phyloP scores from a whole-genome alignment of 2,113 vertebrate genomes.

The Xiphias gladius region DNA sequence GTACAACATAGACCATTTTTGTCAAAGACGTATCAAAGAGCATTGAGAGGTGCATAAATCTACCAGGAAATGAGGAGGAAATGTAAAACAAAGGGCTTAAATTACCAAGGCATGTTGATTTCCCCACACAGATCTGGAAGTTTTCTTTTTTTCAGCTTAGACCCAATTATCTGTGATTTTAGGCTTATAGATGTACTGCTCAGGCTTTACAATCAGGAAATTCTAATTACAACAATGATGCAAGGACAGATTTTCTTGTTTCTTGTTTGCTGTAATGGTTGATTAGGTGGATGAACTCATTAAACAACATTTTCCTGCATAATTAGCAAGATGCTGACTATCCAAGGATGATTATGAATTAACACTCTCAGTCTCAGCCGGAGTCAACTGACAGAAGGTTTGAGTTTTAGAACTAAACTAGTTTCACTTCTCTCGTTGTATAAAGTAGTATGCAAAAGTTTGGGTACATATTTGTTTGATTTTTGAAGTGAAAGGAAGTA shows the following conservation, averaged over 20 bases:
- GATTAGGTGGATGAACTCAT: constrained; percentile 60
- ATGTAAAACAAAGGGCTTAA: constrained; percentile 29
- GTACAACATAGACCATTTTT: neutral
- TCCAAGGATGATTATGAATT: constrained; percentile 40
- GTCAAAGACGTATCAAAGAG: neutral
- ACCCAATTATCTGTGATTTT: constrained; percentile 52
- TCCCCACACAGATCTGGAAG: constrained; percentile 12
- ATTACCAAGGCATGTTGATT: constrained; percentile 23
- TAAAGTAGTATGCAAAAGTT: neutral
- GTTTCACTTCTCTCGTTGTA: neutral
- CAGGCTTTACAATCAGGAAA: constrained; percentile 53
- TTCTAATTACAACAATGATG: constrained; percentile 58
- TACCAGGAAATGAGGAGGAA: constrained; percentile 37
- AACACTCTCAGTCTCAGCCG: constrained; percentile 9
- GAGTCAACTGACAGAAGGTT: neutral
- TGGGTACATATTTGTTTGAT: neutral
- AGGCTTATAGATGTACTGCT: constrained; percentile 27
- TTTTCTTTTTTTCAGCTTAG: constrained; percentile 27
- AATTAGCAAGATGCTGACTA: constrained; percentile 62
- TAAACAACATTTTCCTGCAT: constrained; percentile 54
- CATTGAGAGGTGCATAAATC: constrained; percentile 34
- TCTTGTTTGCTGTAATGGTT: constrained; percentile 59
- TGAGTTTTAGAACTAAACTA: neutral
- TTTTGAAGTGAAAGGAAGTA: neutral
- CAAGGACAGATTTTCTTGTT: constrained; percentile 52